phyloP scores from a whole-genome alignment of 2,888 invertebrate species.

The Lasioglossum morio region DNA sequence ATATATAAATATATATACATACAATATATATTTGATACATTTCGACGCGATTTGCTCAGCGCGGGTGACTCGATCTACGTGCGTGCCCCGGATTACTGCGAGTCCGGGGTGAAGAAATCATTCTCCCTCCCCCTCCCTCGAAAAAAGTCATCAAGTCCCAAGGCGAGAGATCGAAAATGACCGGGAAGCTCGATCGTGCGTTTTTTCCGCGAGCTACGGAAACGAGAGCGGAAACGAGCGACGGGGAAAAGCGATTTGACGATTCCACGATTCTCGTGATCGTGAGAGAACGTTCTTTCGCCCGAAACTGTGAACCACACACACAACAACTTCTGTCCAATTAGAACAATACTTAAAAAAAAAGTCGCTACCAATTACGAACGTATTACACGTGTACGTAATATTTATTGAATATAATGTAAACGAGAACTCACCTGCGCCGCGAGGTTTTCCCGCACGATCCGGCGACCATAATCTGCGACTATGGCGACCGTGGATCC shows the following conservation, averaged over 20 bases:
- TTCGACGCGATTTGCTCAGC: conserved; percentile 54
- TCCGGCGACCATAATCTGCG: neutral
- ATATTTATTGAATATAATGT: conserved; percentile 81
- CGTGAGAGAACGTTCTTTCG: conserved; percentile 53
- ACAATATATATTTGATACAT: conserved; percentile 60
- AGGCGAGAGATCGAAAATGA: neutral
- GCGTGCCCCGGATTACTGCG: neutral
- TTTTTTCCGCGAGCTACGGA: neutral
- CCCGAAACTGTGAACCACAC: conserved; percentile 62
- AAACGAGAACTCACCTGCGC: conserved; percentile 69
- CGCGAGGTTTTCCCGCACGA: conserved; percentile 70
- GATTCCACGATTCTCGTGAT: conserved; percentile 38
- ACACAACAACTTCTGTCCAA: conserved; percentile 80
- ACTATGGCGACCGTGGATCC: neutral
- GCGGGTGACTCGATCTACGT: conserved; percentile 41
- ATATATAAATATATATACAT: conserved; percentile 40
- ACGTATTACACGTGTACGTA: conserved; percentile 77
- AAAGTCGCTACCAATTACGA: conserved; percentile 76
- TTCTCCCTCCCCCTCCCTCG: neutral
- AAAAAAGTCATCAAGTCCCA: neutral
- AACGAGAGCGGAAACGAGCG: neutral
- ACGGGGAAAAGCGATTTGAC: conserved; percentile 4
- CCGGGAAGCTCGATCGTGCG: neutral
- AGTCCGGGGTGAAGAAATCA: neutral
- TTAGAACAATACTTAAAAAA: conserved; percentile 81